Evolutionary conservation across 2,113 vertebrate species (phyloP), one percentile per base, ranked within the genome.

Genomic region (Hypomesus transpacificus): DNA sequence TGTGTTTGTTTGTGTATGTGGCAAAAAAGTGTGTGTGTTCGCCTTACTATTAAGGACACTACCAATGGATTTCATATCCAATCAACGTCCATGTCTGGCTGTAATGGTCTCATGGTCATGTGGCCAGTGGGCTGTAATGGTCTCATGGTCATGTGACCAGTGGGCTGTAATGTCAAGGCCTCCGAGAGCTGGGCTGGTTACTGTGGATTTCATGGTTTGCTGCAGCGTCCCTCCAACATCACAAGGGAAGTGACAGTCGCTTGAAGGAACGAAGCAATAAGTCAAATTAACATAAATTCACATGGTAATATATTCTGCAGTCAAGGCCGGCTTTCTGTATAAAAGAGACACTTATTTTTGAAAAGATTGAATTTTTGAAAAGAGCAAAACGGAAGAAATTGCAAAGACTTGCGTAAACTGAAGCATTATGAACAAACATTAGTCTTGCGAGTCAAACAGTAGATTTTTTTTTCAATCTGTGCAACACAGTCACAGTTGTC

Each of bases 241-340:
- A 80, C 57, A 56, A 75, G 71, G 66, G 61, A 73, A 79, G 81
- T 74, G 82, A 82, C 84, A 84, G 80, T 71, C 74, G 82, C 80
- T 87, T 72, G 69, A 68, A 66, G 82, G 76, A 87, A 85, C 75
- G 71, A 81, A 83, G 80, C 81, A 85, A 84, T 85, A 81, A 81
- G 78, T 75, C 56, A 73, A 78, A 90, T 88, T 83, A 64, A 81
- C 85, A 90, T 87, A 85, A 81, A 84, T 87, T 89, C 76, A 80
- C 70, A 92, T 89, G 84, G 73, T 87, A 89, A 91, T 91, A 73
- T 82, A 87, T 84, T 87, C 82, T 69, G 75, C 77, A 83, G 75
- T 63, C 69, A 82, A 76, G 75, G 67, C 85, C 74, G 81, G 81
- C 78, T 83, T 83, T 68, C 63, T 66, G 39, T 70, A 67, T 61